Conservation (phyloP, 2,888 invertebrate genomes). For the Empis stercorea region DNA sequence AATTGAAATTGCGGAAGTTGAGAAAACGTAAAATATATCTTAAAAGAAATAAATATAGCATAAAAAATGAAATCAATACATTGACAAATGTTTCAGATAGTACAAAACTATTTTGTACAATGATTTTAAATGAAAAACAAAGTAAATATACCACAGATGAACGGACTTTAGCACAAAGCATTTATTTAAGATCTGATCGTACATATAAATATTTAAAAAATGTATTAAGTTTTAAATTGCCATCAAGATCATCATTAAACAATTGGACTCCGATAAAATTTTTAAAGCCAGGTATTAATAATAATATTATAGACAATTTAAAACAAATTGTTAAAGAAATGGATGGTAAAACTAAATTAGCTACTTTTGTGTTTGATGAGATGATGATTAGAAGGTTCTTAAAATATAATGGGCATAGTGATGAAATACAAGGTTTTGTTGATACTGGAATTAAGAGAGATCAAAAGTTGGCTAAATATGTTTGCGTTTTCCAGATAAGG, state of each 20-base stretch:
- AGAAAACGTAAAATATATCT: neutral
- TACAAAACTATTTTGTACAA: neutral
- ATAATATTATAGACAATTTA: neutral
- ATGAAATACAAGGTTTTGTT: conserved; percentile 2
- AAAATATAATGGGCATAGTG: neutral
- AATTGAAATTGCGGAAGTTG: no score
- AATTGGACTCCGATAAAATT: conserved; percentile 2
- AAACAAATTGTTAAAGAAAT: neutral
- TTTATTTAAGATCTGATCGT: neutral
- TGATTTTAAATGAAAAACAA: neutral
- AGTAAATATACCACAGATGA: neutral
- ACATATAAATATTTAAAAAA: neutral
- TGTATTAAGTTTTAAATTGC: conserved; percentile 1
- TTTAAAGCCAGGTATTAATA: conserved; percentile 1
- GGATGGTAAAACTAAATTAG: neutral
- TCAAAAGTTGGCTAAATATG: neutral
- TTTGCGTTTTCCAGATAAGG: conserved; percentile 1
- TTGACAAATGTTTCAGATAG: neutral
- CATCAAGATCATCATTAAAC: conserved; percentile 2
- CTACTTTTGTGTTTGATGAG: conserved; percentile 2
- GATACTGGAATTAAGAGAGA: neutral
- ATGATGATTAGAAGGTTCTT: conserved; percentile 1
- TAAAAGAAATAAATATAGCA: neutral
- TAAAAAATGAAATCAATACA: neutral
- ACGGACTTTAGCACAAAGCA: conserved; percentile 1